A percentile compares a stretch with the other conserved stretches of the same genome.
These are phyloP conservation scores for Camelus bactrianus DNA, from an alignment of 2,113 vertebrate species.

Conservation along the genomic window DNA sequence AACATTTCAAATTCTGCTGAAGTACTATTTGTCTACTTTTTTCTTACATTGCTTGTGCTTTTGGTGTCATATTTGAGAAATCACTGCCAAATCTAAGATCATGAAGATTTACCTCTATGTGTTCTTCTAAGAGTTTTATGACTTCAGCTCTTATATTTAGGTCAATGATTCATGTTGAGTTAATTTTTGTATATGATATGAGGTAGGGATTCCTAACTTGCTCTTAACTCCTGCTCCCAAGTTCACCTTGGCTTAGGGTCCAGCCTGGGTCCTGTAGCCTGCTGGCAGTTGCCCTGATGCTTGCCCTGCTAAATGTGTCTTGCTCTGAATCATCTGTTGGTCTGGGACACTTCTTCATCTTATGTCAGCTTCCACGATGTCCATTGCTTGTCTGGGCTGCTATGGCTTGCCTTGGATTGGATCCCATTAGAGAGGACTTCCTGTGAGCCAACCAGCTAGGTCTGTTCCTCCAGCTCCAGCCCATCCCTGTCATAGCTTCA, in stretches of 20 bases:
- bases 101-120: background rate
- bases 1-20: background rate
- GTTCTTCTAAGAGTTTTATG: slow-evolving; percentile 9
- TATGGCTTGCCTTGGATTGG: background rate
- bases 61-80: background rate
- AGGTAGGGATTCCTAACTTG: background rate
- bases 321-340: background rate
- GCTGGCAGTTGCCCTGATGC: background rate
- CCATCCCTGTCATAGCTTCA: background rate
- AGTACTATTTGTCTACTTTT: background rate
- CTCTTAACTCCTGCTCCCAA: background rate
- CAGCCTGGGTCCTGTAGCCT: background rate
- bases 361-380: background rate
- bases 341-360: background rate
- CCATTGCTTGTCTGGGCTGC: background rate
- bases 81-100: background rate
- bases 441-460: background rate
- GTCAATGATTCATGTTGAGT: background rate
- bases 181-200: background rate
- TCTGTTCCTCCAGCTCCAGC: background rate
- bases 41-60: background rate
- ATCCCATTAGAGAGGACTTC: background rate
- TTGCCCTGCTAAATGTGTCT: background rate
- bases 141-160: background rate
- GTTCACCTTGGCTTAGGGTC: background rate